These are phyloP conservation scores for Phoxinus phoxinus DNA, from an alignment of 2,113 vertebrate genomes.

Conservation along the genomic window DNA sequence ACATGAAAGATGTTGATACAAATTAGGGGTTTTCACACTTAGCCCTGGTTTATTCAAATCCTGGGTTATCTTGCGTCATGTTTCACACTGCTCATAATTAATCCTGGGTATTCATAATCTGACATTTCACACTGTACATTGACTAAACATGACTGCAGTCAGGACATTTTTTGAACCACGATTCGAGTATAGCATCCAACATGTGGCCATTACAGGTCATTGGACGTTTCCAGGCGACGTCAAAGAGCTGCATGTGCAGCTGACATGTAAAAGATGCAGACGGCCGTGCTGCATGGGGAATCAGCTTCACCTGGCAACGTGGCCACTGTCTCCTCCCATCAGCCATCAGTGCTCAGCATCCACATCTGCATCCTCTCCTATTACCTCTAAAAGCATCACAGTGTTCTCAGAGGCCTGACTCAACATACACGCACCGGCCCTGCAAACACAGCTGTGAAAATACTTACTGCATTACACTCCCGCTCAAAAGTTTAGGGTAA, in stretches of 20 bases:
- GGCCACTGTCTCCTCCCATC: conserved; percentile 55
- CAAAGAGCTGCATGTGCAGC: not conserved
- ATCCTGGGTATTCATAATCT: no score
- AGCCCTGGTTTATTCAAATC: no score
- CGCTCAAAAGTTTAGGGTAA: not conserved
- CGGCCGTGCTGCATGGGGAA: conserved; percentile 32
- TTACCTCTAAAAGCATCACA: conserved; percentile 56
- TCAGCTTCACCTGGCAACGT: conserved; percentile 37
- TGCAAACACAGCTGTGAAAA: not conserved
- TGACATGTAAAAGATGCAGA: conserved; percentile 46
- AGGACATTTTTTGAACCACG: not conserved
- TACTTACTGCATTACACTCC: not conserved
- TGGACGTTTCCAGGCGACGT: not conserved
- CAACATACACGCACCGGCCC: not conserved
- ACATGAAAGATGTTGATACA: not conserved
- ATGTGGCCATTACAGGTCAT: conserved; percentile 13
- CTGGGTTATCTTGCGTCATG: no score
- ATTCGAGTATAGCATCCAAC: not conserved
- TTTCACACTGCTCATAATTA: no score
- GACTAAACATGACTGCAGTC: not conserved
- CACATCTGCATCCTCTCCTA: conserved; percentile 53
- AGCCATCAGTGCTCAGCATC: conserved; percentile 49
- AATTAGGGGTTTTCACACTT: not conserved
- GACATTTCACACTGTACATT: no score
- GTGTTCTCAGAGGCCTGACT: conserved; percentile 10